Percentiles rank a stretch among this genome's conserved stretches.
Evolutionary conservation across 2,888 invertebrate species (phyloP).

Genomic region (Lasius platythorax): DNA sequence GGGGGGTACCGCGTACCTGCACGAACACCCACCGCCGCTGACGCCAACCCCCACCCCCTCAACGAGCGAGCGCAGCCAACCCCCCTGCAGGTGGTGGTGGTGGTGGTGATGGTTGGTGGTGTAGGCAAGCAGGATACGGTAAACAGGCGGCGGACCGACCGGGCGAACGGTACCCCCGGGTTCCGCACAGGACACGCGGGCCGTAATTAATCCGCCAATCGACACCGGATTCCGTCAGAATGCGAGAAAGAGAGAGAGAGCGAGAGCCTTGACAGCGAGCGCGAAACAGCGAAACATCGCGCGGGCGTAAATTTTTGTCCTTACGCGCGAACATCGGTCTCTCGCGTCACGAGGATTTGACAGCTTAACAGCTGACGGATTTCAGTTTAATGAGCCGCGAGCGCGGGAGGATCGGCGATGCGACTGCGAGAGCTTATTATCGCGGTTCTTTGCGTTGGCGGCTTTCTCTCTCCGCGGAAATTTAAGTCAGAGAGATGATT

Average conservation of each 20-base stretch:
- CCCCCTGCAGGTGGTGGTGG: constrained; percentile 37
- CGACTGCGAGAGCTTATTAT: background rate
- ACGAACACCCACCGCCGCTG: constrained; percentile 50
- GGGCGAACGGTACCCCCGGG: constrained; percentile 25
- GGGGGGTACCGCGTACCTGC: constrained; percentile 48
- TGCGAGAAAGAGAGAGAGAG: background rate
- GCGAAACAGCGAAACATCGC: constrained; percentile 25
- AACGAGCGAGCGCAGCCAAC: constrained; percentile 41
- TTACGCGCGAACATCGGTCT: constrained; percentile 22
- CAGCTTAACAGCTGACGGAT: background rate
- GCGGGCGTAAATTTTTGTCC: constrained; percentile 9
- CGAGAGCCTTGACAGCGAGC: background rate
- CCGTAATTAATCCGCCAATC: constrained; percentile 50
- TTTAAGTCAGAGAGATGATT: background rate
- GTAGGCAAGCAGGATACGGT: constrained; percentile 31
- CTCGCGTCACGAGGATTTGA: background rate
- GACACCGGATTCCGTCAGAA: constrained; percentile 42
- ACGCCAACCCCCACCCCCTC: constrained; percentile 46
- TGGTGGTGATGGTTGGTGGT: background rate
- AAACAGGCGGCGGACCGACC: constrained; percentile 24
- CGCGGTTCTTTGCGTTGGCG: background rate
- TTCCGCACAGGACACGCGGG: constrained; percentile 30
- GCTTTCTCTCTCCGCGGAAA: background rate
- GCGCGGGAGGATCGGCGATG: background rate
- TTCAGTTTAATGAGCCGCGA: constrained; percentile 10